Conservation (phyloP, 2,888 invertebrate species). For the Cosmia pyralina region DNA sequence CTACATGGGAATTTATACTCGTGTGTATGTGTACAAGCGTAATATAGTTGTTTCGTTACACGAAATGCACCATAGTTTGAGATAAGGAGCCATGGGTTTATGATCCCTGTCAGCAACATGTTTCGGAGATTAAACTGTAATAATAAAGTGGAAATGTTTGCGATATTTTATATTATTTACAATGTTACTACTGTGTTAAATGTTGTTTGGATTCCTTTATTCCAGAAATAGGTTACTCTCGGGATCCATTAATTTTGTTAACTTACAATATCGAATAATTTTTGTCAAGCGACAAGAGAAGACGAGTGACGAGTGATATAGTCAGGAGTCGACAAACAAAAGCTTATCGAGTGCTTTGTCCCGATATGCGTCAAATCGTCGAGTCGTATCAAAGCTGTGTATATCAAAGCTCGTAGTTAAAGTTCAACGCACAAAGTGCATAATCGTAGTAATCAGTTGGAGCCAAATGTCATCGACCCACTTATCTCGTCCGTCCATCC, state of each 20-base stretch:
- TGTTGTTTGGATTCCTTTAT: constrained; percentile 38
- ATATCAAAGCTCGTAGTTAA: constrained; percentile 84
- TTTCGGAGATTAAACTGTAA: constrained; percentile 65
- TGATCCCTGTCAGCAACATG: constrained; percentile 65
- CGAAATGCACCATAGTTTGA: constrained; percentile 63
- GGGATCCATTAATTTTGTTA: constrained; percentile 4
- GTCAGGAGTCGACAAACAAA: constrained; percentile 43
- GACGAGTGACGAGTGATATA: constrained; percentile 21
- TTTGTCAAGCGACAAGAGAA: constrained; percentile 1
- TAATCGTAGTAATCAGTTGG: constrained; percentile 89
- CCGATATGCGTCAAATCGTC: constrained; percentile 64
- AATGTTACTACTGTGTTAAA: constrained; percentile 35
- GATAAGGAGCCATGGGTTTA: constrained; percentile 64
- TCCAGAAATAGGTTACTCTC: constrained; percentile 9
- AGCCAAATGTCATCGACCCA: constrained; percentile 90
- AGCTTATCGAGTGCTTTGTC: constrained; percentile 66
- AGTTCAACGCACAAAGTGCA: constrained; percentile 90
- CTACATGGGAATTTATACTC: constrained; percentile 82
- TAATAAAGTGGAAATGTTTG: constrained; percentile 63
- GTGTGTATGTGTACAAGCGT: constrained; percentile 64
- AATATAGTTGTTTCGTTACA: constrained; percentile 64
- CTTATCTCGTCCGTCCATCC: constrained; percentile 90
- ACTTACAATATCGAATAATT: not conserved
- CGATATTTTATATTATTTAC: constrained; percentile 59
- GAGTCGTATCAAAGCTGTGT: constrained; percentile 78